Percentiles rank a stretch among this genome's conserved stretches.
Conservation (phyloP, 2,888 invertebrate species). For the Coleophora flavipennella region DNA sequence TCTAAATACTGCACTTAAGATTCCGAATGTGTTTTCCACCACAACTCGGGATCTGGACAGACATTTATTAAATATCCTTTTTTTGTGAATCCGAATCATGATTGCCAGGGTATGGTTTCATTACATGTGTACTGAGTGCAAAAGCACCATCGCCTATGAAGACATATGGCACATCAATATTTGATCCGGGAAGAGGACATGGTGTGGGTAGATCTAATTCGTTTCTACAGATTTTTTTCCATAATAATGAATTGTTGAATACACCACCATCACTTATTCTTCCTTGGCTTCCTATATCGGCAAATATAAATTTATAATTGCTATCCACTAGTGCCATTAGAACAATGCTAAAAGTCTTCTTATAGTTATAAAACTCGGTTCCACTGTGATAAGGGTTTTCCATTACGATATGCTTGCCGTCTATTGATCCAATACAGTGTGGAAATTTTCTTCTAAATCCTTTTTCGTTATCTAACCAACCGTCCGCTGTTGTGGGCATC, state of each 20-base stretch:
- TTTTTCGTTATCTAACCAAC: constrained; percentile 4
- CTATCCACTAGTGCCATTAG: constrained; percentile 15
- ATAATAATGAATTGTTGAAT: constrained; percentile 11
- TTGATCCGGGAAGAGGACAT: constrained; percentile 10
- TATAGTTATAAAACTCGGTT: constrained; percentile 13
- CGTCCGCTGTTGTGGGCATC: constrained; percentile 7
- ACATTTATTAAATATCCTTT: constrained; percentile 10
- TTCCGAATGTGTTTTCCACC: constrained; percentile 19
- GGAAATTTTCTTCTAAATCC: constrained; percentile 5
- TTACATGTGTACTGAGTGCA: constrained; percentile 11
- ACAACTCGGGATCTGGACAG: constrained; percentile 11
- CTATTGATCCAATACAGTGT: constrained; percentile 12
- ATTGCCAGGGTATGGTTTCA: constrained; percentile 13
- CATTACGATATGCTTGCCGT: constrained; percentile 15
- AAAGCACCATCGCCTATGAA: constrained; percentile 17
- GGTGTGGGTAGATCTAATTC: constrained; percentile 12
- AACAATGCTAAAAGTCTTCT: constrained; percentile 14
- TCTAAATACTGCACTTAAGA: constrained; percentile 12
- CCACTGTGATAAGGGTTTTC: constrained; percentile 10
- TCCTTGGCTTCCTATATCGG: constrained; percentile 14
- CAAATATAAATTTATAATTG: constrained; percentile 15
- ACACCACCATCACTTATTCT: constrained; percentile 17
- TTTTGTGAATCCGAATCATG: constrained; percentile 2
- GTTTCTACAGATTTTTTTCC: constrained; percentile 9
- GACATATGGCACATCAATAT: constrained; percentile 12